A percentile compares a stretch with the other conserved stretches of the same genome.
These are phyloP conservation scores for Orthosia gothica DNA, from an alignment of 2,888 invertebrate species.

Conservation along the genomic window DNA sequence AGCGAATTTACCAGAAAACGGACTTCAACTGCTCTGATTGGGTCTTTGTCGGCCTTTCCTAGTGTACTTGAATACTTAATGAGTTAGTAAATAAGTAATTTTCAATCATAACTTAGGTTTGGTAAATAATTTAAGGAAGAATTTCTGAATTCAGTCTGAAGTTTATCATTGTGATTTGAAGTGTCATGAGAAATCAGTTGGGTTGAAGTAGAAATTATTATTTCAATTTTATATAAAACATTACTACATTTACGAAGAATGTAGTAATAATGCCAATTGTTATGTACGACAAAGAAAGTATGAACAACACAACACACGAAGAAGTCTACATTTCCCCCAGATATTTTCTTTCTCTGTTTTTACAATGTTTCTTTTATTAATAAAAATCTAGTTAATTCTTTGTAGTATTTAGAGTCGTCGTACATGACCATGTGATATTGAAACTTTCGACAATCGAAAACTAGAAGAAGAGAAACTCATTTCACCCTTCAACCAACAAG, in stretches of 20 bases:
- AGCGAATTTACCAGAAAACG: constrained; percentile 64
- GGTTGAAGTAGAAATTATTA: neutral
- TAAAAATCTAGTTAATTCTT: too few relatives aligned
- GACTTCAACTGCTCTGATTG: constrained; percentile 60
- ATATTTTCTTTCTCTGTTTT: too few relatives aligned
- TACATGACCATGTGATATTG: too few relatives aligned
- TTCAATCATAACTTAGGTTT: constrained; percentile 39
- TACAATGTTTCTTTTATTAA: too few relatives aligned
- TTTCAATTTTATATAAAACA: too few relatives aligned
- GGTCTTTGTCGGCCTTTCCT: constrained; percentile 56
- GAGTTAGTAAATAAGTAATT: constrained; percentile 51
- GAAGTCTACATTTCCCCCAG: too few relatives aligned
- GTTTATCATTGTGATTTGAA: constrained; percentile 24
- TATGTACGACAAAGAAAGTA: too few relatives aligned
- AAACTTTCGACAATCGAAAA: constrained; percentile 6
- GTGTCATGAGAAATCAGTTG: constrained; percentile 1
- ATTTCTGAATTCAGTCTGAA: constrained; percentile 21
- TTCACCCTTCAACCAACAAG: constrained; percentile 25
- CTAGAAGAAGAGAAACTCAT: neutral
- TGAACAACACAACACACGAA: too few relatives aligned
- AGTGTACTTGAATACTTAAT: constrained; percentile 26
- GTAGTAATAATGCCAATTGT: too few relatives aligned
- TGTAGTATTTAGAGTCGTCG: too few relatives aligned
- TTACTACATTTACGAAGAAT: too few relatives aligned
- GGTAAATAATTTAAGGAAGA: constrained; percentile 4